A percentile compares a stretch with the other conserved stretches of the same genome.
These are phyloP conservation scores for Taenaris catops DNA, from an alignment of 2,888 invertebrate genomes.

Conservation along the genomic window DNA sequence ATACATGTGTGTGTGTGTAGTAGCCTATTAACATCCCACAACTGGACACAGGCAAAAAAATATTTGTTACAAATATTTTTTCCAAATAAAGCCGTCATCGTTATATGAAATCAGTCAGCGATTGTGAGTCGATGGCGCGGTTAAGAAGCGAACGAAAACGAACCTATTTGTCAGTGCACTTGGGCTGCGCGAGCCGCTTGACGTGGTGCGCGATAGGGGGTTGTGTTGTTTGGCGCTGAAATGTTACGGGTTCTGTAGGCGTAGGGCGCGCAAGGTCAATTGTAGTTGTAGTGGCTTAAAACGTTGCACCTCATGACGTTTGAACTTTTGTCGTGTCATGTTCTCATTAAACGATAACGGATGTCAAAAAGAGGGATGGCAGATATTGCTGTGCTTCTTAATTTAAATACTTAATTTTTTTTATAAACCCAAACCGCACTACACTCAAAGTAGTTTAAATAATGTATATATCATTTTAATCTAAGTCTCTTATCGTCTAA, in stretches of 20 bases:
- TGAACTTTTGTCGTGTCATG: slow-evolving; percentile 13
- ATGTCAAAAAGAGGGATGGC: not conserved
- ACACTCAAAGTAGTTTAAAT: too few species aligned
- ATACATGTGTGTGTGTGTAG: too few species aligned
- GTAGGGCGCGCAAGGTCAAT: slow-evolving; percentile 48
- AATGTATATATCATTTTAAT: too few species aligned
- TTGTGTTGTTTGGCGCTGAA: slow-evolving; percentile 63
- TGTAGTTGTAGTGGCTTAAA: slow-evolving; percentile 52
- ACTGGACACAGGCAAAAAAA: too few species aligned
- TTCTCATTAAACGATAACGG: slow-evolving; percentile 6
- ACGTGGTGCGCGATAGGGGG: slow-evolving; percentile 38
- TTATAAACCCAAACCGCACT: too few species aligned
- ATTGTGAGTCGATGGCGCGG: not conserved
- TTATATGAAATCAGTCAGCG: slow-evolving; percentile 3
- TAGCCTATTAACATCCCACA: too few species aligned
- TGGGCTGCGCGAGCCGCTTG: slow-evolving; percentile 46
- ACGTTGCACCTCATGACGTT: slow-evolving; percentile 45
- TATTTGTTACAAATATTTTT: too few species aligned
- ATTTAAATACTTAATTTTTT: too few species aligned
- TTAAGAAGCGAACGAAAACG: slow-evolving; percentile 33
- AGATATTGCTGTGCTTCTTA: not conserved
- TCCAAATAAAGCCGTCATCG: too few species aligned
- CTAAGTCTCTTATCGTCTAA: slow-evolving; percentile 2
- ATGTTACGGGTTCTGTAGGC: slow-evolving; percentile 65
- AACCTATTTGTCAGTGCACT: slow-evolving; percentile 73